Evolutionary conservation across 2,113 vertebrate species (phyloP).

Genomic region (Thermophis baileyi): DNA sequence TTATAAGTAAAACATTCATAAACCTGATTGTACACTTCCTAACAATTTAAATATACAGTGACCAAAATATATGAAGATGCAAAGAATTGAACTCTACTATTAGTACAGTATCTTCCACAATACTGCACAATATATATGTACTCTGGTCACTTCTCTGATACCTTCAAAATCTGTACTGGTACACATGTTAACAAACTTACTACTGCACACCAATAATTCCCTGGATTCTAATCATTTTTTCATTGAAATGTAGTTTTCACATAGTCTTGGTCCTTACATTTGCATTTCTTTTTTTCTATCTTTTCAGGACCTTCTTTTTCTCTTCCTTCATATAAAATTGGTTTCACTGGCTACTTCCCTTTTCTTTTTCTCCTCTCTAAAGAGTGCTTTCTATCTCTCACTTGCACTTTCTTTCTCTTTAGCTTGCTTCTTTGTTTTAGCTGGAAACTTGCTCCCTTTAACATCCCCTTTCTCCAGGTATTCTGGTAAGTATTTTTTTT

Average conservation of each 20-base stretch:
- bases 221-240: background rate
- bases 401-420: conserved; percentile 33
- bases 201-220: background rate
- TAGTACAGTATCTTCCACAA: background rate
- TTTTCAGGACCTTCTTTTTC: conserved; percentile 51
- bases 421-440: conserved; percentile 63
- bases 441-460: conserved; percentile 60
- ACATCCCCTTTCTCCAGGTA: conserved; percentile 60
- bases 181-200: background rate
- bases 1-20: background rate
- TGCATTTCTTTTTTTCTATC: conserved; percentile 32
- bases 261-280: background rate
- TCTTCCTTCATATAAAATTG: conserved; percentile 37
- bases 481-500: conserved; percentile 57
- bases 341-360: background rate
- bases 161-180: background rate
- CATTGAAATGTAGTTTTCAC: background rate
- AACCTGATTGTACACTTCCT: background rate
- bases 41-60: background rate
- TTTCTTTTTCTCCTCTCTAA: background rate
- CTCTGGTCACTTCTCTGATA: background rate
- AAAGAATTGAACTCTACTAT: background rate
- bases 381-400: background rate
- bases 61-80: background rate
- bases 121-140: background rate